Conservation (phyloP, 1,140 invertebrate genomes). For the Scaptomyza montana region DNA sequence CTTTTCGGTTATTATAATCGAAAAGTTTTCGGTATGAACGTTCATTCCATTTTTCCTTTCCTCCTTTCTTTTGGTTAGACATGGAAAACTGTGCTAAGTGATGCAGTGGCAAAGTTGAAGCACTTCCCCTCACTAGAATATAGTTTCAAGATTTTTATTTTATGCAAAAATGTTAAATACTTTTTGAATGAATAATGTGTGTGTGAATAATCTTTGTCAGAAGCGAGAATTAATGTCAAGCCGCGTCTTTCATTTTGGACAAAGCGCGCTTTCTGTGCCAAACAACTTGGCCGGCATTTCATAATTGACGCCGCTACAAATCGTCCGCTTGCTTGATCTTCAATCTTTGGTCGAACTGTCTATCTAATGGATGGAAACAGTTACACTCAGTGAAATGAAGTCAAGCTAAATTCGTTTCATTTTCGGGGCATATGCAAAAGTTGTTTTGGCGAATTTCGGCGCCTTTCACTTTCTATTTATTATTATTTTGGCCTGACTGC, state of each 20-base stretch:
- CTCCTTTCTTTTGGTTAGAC: background rate
- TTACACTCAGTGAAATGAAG: background rate
- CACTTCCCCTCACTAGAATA: background rate
- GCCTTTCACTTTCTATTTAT: slow-evolving; percentile 65
- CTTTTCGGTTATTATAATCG: background rate
- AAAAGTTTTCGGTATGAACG: background rate
- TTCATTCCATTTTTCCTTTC: background rate
- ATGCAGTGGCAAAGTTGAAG: slow-evolving; percentile 37
- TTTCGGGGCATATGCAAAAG: slow-evolving; percentile 28
- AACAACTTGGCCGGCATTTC: slow-evolving; percentile 43
- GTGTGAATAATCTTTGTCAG: slow-evolving; percentile 6
- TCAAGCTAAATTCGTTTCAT: background rate
- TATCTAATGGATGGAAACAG: slow-evolving; percentile 3
- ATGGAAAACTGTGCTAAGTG: slow-evolving; percentile 32
- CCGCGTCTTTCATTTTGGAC: slow-evolving; percentile 37
- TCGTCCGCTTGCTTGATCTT: slow-evolving; percentile 23
- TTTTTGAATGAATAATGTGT: slow-evolving; percentile 18
- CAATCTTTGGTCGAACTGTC: no score
- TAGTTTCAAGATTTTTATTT: slow-evolving; percentile 14
- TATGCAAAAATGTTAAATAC: slow-evolving; percentile 29
- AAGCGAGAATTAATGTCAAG: slow-evolving; percentile 43
- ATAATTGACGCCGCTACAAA: slow-evolving; percentile 58
- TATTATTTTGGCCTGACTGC: slow-evolving; percentile 3
- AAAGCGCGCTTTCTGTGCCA: slow-evolving; percentile 41
- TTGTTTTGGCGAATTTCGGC: slow-evolving; percentile 25